Evolutionary conservation across 2,888 invertebrate genomes (phyloP), one percentile per base, ranked within the genome.

Genomic region (Enchytraeus crypticus): DNA sequence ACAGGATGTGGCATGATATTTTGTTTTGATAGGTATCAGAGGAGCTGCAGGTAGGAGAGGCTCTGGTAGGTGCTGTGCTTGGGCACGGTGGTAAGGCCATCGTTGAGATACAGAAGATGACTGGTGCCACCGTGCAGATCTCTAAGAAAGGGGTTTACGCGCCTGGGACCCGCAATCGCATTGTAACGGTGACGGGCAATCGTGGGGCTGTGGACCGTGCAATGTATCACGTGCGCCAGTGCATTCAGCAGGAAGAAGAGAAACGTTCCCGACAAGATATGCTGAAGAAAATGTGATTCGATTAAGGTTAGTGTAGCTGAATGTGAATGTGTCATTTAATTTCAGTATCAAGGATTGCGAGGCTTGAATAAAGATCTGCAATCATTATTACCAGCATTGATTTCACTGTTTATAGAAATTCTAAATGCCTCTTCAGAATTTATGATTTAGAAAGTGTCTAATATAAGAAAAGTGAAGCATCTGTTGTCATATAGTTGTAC

Each of bases 111-210:
- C 95, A 95, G 84, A 91, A 92, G 83, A 85, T 88, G 83, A 92
- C 92, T 79, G 92, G 93, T 81, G 92, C 95, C 81, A 92, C 89
- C 84, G 92, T 96, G 82, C 93, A 95, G 84, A 95, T 96, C 83
- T 92, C 92, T 73, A 95, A 95, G 85, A 95, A 95, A 84, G 93
- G 93, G 80, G 90, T 90, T 77, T 95, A 91, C 84, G 90, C 92
- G 76, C 93, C 95, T 71, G 93, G 93, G 82, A 95, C 93, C 71
- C 88, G 92, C 81, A 93, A 95, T 84, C 88, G 95, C 79, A 90
- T 93, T 82, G 95, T 95, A 72, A 92, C 93, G 81, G 92, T 95
- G 82, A 88, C 89, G 76, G 95, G 95, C 81, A 86, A 87, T 76
- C 85, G 87, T 76, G 86, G 86, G 81, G 88, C 90, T 82, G 92